Percentiles rank a stretch among this genome's conserved stretches.
These are phyloP conservation scores for Lutjanus campechanus DNA, from an alignment of 2,797 vertebrate genomes.

Conservation along the genomic window DNA sequence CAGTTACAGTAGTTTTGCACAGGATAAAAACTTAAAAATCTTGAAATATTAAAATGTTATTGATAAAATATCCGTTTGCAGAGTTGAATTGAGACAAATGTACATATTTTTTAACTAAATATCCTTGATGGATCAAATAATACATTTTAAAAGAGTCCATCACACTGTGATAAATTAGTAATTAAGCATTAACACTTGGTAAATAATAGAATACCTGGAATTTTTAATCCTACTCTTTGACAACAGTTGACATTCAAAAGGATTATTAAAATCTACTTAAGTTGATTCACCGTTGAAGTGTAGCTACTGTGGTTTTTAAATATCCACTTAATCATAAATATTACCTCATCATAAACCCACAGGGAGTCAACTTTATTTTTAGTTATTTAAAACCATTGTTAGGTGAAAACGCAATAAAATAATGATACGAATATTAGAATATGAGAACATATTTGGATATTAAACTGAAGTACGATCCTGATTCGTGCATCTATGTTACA, in stretches of 20 bases:
- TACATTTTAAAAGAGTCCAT: neutral
- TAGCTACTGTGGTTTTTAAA: slow-evolving; percentile 39
- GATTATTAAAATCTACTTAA: slow-evolving; percentile 78
- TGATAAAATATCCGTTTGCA: neutral
- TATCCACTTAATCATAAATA: neutral
- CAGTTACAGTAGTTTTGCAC: neutral
- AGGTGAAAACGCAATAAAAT: neutral
- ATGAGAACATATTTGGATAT: neutral
- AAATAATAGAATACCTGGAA: slow-evolving; percentile 43
- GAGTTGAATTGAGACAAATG: neutral
- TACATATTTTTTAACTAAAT: neutral
- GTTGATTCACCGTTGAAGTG: slow-evolving; percentile 57
- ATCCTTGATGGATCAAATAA: neutral
- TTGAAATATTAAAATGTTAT: neutral
- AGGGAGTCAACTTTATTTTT: neutral
- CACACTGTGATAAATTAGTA: neutral
- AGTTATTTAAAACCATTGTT: neutral
- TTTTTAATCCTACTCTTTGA: slow-evolving; percentile 77
- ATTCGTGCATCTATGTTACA: neutral
- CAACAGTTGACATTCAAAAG: slow-evolving; percentile 79
- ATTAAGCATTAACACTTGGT: neutral
- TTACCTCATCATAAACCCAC: neutral
- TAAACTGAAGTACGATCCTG: too few relatives aligned
- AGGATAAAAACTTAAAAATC: neutral
- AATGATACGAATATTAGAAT: neutral